Percentiles rank a stretch among this genome's conserved stretches.
Conservation (phyloP, 2,797 vertebrate genomes). For the Pyrocephalus nanus region DNA sequence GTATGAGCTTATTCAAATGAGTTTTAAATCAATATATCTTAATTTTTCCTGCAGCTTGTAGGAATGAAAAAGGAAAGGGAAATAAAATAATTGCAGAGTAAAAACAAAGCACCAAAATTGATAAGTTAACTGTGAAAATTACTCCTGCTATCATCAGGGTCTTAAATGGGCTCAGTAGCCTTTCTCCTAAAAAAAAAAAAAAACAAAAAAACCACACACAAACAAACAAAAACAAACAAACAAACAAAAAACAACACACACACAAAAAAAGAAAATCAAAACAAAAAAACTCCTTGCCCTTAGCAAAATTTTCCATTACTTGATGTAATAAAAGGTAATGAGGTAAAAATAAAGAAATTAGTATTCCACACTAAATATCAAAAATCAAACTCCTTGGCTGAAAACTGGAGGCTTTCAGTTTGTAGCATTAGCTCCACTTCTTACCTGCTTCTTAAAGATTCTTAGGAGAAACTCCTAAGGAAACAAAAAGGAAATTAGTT, state of each 20-base stretch:
- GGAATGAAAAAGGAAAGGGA: neutral
- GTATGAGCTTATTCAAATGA: neutral
- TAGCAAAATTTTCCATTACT: neutral
- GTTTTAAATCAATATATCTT: neutral
- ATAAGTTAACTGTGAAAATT: neutral
- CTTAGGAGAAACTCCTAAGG: neutral
- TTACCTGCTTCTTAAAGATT: neutral
- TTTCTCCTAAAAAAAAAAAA: neutral
- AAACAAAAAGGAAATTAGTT: neutral
- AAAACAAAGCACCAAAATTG: neutral
- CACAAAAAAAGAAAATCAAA: neutral
- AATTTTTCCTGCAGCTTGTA: neutral
- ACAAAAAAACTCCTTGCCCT: accelerated
- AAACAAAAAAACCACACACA: neutral
- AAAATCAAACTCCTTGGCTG: neutral
- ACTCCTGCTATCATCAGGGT: neutral
- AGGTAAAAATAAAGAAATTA: neutral
- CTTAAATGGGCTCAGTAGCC: neutral
- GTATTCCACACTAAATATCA: neutral
- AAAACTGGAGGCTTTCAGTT: neutral
- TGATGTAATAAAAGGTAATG: neutral
- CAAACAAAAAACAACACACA: no score
- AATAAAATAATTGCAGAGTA: neutral
- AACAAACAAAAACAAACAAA: no score
- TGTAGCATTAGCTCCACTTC: neutral